Base-by-base conservation (phyloP, 1,140 invertebrate genomes). In the Lepidurus couesii region DNA sequence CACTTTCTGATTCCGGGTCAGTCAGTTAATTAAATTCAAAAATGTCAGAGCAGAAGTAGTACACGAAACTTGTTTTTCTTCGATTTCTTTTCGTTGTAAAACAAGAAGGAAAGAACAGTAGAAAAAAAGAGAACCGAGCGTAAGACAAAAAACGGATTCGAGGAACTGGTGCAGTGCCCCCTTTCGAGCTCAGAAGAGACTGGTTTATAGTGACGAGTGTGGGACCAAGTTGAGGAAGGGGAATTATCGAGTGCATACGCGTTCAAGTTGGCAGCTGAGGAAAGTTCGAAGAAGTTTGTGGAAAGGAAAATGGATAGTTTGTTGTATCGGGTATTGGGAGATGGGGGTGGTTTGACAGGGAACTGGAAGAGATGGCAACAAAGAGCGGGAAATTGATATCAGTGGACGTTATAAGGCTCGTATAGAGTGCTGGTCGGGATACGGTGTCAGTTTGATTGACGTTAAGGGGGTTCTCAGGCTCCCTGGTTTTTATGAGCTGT, bases 321-420 rank as follows among this genome's bases (percentile, higher is more conserved):
- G 3, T n/a, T n/a, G 53, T n/a, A 7, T n/a, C 21, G 13, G 6
- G 53, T 65, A 34, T 65, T 65, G 45, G 6, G 45, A 47, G 16
- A 5, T 16, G 1, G 6, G 53, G 9, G 16, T 65, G 53, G 53
- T 65, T 65, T 65, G 53, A 65, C 53, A 65, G 53, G 13, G 53
- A 65, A 65, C 0, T 65, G 53, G 53, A 65, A 21, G n/a, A 65
- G 16, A 21, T 13, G 53, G 21, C 53, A 16, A 65, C 16, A 21
- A 65, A 21, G 53, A 65, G 13, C n/a, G 53, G n/a, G 53, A 65
- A 65, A 65, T 65, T 65, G 53, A 65, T 65, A 65, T 65, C 53
- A 65, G 53, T 16, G 53, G 53, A 65, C 21, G 53, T 13, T 65
- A 65, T 7, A 21, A 65, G 4, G 4, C 0, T 21, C 16, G 13